Percentiles rank a stretch among this genome's conserved stretches.
Evolutionary conservation across 2,888 invertebrate genomes (phyloP).

Genomic region (Acronicta alni): DNA sequence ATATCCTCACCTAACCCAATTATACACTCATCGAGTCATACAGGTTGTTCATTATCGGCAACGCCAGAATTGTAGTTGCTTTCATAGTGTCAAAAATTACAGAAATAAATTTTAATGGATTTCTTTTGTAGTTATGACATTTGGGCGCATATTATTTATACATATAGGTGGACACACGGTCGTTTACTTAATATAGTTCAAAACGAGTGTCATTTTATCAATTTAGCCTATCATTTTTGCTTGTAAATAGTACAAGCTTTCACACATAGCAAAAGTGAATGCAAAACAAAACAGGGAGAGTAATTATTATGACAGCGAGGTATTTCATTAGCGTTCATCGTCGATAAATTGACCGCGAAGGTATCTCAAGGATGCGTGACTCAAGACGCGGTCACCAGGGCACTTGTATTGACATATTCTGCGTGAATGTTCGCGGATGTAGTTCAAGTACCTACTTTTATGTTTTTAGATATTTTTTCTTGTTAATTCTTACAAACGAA

Average conservation of each 20-base stretch:
- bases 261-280: background rate
- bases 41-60: too few species aligned
- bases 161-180: too few species aligned
- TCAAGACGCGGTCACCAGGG: slow-evolving; percentile 34
- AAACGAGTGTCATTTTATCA: too few species aligned
- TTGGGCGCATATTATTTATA: too few species aligned
- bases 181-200: too few species aligned
- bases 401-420: slow-evolving; percentile 44
- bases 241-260: background rate
- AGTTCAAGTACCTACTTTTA: slow-evolving; percentile 11
- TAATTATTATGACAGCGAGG: slow-evolving; percentile 4
- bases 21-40: too few species aligned
- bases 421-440: slow-evolving; percentile 31
- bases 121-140: too few species aligned
- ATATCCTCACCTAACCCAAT: too few species aligned
- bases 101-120: too few species aligned
- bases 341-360: slow-evolving; percentile 64
- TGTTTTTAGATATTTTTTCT: background rate
- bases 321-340: slow-evolving; percentile 34
- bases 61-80: too few species aligned
- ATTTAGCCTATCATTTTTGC: too few species aligned
- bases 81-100: too few species aligned
- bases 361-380: slow-evolving; percentile 63
- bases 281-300: background rate
- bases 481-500: background rate